Conservation (phyloP, 2,797 vertebrate species). For the Masticophis lateralis region DNA sequence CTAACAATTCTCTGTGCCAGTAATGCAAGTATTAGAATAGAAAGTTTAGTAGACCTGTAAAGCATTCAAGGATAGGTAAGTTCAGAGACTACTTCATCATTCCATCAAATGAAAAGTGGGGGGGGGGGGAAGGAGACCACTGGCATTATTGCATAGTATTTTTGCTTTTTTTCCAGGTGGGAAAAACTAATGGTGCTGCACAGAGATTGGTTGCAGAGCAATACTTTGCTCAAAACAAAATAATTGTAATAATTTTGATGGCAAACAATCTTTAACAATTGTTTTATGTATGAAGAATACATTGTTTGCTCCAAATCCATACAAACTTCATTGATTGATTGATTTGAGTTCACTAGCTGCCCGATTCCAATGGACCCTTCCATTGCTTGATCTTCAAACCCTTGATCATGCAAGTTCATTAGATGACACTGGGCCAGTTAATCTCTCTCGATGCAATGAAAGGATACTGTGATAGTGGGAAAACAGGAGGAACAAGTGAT, state of each 20-base stretch:
- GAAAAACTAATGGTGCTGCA: not conserved
- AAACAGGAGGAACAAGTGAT: not conserved
- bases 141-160: not conserved
- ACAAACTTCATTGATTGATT: not conserved
- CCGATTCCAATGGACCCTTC: not conserved
- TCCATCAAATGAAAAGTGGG: not conserved
- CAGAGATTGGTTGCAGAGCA: not conserved
- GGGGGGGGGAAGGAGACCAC: too few relatives aligned
- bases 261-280: not conserved
- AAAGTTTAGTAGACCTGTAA: not conserved
- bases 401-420: not conserved
- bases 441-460: not conserved
- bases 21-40: not conserved
- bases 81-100: not conserved
- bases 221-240: not conserved
- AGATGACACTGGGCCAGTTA: not conserved
- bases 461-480: not conserved
- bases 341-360: not conserved
- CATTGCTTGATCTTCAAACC: not conserved
- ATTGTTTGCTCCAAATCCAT: not conserved
- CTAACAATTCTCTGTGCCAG: not conserved
- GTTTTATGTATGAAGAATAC: not conserved
- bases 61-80: not conserved
- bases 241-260: not conserved
- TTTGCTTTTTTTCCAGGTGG: not conserved